Base-by-base conservation (phyloP, 2,888 invertebrate genomes). In the Erynnis tages region DNA sequence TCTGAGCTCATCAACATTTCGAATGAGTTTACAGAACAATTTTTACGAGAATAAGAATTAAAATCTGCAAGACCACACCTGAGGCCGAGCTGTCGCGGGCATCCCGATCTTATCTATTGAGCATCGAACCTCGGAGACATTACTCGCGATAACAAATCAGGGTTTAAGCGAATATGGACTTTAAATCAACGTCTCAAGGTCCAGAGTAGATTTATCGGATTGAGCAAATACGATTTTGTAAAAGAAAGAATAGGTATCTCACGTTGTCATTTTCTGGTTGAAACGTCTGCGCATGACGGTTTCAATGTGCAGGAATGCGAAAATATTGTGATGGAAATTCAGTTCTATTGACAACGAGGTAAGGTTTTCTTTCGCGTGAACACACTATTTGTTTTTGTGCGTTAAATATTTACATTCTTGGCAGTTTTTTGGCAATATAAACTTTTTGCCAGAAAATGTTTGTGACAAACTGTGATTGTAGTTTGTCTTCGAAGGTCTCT, bases 21-120 rank as follows among this genome's bases (percentile, higher is more conserved):
- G n/a, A 25, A 7, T 6, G 8, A 13, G 11, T 13, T 1, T 37
- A 11, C 27, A 27, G 11, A 34, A 37, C 2, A 32, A 44, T 13
- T 27, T 25, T 25, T 23, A 27, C 17, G 19, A 47, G 35, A 47
- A 47, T 47, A 29, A 48, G 27, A 48, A 48, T 30, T 16, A 29
- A 48, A 48, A 48, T 48, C 48, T 40, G 55, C 70, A 66, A 66
- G 81, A 79, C 83, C 82, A 82, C 83, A 82, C 81, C 71, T 73
- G 78, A 74, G 66, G 63, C 23, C 19, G 23, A 44, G 35, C 30
- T 48, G 48, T 48, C 48, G 37, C 30, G 40, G 30, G 71, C 69
- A 65, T 16, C 63, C 66, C 67, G 82, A 82, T 81, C 62, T 68
- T 81, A 81, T 82, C 83, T 79, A 76, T 73, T 66, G 54, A 65